Percentiles rank a stretch among this genome's conserved stretches.
These are phyloP conservation scores for Caenorhabditis uteleia DNA, from an alignment of 2,888 invertebrate genomes.

Conservation along the genomic window DNA sequence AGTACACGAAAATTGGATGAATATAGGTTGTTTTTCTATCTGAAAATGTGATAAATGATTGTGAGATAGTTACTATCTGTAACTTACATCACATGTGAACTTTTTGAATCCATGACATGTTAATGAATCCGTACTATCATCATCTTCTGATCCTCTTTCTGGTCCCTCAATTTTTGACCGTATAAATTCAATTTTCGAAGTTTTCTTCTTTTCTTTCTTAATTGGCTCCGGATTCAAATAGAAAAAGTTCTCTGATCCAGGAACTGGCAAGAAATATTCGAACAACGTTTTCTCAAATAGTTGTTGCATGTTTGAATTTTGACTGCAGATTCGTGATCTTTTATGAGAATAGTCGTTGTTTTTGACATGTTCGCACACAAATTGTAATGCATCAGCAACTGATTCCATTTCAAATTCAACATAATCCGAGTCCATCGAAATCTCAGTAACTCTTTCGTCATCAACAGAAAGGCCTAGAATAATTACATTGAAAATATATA, in stretches of 20 bases:
- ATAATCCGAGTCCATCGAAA: constrained; percentile 13
- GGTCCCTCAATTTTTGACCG: no score
- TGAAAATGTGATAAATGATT: no score
- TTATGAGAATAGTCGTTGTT: no score
- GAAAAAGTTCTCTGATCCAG: constrained; percentile 27
- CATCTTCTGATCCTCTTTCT: not conserved
- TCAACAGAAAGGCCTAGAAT: constrained; percentile 18
- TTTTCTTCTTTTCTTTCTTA: constrained; percentile 2
- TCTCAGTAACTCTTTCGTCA: constrained; percentile 21
- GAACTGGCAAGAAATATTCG: constrained; percentile 26
- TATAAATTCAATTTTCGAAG: not conserved
- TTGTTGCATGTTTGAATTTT: constrained; percentile 30
- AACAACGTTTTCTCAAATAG: constrained; percentile 31
- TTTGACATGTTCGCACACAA: constrained; percentile 39
- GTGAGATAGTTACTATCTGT: no score
- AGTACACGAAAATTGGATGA: constrained; percentile 46
- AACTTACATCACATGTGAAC: no score
- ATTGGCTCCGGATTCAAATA: constrained; percentile 17
- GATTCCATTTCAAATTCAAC: constrained; percentile 34
- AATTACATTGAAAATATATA: not conserved
- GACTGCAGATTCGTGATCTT: constrained; percentile 18
- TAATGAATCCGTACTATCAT: no score
- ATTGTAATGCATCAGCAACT: constrained; percentile 27
- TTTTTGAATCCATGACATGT: no score
- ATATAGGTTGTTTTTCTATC: no score